These are phyloP conservation scores for Hestina assimilis DNA, from an alignment of 1,140 invertebrate genomes.

Conservation along the genomic window DNA sequence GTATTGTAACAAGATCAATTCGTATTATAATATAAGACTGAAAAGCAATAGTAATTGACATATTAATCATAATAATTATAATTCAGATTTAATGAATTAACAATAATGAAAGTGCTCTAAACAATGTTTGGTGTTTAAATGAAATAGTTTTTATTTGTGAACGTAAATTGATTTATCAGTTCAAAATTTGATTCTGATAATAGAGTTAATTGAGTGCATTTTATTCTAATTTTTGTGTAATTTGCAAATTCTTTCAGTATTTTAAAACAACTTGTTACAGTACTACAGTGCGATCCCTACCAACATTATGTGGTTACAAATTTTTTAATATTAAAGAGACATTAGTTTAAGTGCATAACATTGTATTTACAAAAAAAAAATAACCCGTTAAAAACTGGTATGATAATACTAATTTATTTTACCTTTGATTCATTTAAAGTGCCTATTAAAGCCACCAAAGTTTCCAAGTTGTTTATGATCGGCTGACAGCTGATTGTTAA, in stretches of 20 bases:
- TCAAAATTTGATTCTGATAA: too few species aligned
- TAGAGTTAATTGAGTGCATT: too few species aligned
- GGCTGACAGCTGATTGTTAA: constrained; percentile 40
- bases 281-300: constrained; percentile 11
- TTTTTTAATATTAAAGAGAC: constrained; percentile 36
- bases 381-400: constrained; percentile 11
- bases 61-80: too few species aligned
- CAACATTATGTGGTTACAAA: constrained; percentile 28
- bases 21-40: constrained; percentile 13
- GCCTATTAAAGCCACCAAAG: not conserved
- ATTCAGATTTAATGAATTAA: not conserved
- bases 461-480: not conserved
- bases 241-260: not conserved
- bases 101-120: not conserved
- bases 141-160: not conserved
- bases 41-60: too few species aligned
- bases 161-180: too few species aligned
- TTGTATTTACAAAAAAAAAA: constrained; percentile 39
- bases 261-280: constrained; percentile 25
- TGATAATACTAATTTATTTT: constrained; percentile 22
- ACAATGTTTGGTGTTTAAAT: not conserved
- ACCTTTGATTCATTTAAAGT: constrained; percentile 1
- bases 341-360: constrained; percentile 47
- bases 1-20: constrained; percentile 17
- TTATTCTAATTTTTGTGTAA: not conserved